Evolutionary conservation across 2,888 invertebrate genomes (phyloP), one percentile per base, ranked within the genome.

Genomic region (Campoplex capitator): DNA sequence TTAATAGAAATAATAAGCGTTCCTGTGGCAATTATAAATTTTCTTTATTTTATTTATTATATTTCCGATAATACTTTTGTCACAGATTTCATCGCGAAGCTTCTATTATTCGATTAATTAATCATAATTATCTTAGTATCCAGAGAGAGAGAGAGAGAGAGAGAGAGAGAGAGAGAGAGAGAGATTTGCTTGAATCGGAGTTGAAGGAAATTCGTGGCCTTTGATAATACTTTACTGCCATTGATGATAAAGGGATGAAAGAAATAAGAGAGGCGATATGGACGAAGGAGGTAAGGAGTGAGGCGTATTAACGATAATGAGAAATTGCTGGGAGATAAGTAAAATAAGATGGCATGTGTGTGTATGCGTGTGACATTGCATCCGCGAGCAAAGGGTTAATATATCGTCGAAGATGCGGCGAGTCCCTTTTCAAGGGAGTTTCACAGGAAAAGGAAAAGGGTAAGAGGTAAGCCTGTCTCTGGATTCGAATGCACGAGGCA

Each of bases 341-440:
- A 56, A 74, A 74, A 74, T n/a, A 38, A 18, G 54, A 56, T 74
- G 38, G 18, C 56, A 54, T n/a, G 56, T 74, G 32, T 48, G 13
- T 56, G 32, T 48, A 4, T 35, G 35, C 32, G 73, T 56, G 38
- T 56, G n/a, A 18, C 32, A 16, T 38, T 54, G 74, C 38, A 32
- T 58, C 2, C 2, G 16, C 2, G 16, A 28, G 74, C 54, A 54
- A 71, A 58, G 71, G 62, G 58, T 77, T 67, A 23, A 23, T 23
- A 78, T 78, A 84, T 78, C 32, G 71, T 76, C 58, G 75, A 84
- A 80, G 84, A 80, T 80, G 76, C 76, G n/a, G 45, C 76, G 23
- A 23, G 23, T 80, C 28, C 71, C 73, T 78, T 58, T 28, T 35
- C 23, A 42, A 84, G 35, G n/a, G 67, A 65, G 71, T 56, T 28